Percentiles rank a stretch among this genome's conserved stretches.
These are phyloP conservation scores for Panzeria rudis DNA, from an alignment of 2,888 invertebrate species.

Conservation along the genomic window DNA sequence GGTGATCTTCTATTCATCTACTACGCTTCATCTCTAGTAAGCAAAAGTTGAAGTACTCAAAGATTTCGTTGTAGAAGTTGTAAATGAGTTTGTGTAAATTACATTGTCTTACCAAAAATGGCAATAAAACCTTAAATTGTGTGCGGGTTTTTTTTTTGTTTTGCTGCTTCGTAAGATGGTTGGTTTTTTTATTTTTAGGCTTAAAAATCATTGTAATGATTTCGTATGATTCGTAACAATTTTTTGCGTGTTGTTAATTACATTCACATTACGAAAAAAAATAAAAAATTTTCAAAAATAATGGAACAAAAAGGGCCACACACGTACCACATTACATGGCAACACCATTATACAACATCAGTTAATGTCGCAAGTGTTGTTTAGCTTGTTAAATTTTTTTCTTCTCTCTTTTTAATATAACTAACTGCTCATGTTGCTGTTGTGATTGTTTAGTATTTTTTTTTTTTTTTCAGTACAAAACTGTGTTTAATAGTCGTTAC, in stretches of 20 bases:
- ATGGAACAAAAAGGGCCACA: conserved; percentile 58
- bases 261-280: conserved; percentile 65
- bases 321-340: conserved; percentile 55
- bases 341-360: conserved; percentile 63
- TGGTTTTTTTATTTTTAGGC: conserved; percentile 10
- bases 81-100: conserved; percentile 58
- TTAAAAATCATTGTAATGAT: conserved; percentile 31
- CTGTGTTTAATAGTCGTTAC: conserved; percentile 39
- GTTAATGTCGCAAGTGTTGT: conserved; percentile 72
- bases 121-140: conserved; percentile 57
- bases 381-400: conserved; percentile 64
- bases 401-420: not conserved
- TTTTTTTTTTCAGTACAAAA: conserved; percentile 22
- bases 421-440: not conserved
- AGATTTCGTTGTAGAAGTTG: conserved; percentile 20
- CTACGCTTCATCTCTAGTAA: conserved; percentile 21
- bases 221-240: conserved; percentile 33
- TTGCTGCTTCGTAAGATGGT: not conserved
- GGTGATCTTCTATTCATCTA: conserved; percentile 31
- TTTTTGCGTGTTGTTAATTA: conserved; percentile 74
- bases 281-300: conserved; percentile 10
- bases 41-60: conserved; percentile 27
- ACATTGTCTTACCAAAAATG: conserved; percentile 68
- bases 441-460: conserved; percentile 34
- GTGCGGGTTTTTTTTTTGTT: not conserved